A percentile compares a stretch with the other conserved stretches of the same genome.
Conservation (phyloP, 2,888 invertebrate genomes). For the Rhodophaea formosa region DNA sequence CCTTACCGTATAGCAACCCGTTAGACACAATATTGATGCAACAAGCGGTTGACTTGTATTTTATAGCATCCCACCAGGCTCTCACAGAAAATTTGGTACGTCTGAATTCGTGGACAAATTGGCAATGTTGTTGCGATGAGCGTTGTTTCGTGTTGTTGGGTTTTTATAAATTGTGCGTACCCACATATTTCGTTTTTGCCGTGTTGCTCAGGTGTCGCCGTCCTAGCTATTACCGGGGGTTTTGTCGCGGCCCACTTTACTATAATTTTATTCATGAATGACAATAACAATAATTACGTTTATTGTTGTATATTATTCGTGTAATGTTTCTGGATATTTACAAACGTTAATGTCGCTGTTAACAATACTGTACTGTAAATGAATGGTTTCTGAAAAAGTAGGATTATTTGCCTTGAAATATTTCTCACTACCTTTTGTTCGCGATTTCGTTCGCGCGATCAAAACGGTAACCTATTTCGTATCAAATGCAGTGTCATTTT, state of each 20-base stretch:
- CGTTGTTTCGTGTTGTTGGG: conserved; percentile 22
- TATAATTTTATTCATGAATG: conserved; percentile 39
- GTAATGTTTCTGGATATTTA: background rate
- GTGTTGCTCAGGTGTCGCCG: conserved; percentile 38
- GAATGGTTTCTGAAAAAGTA: too few species aligned
- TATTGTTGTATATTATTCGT: background rate
- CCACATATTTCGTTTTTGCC: conserved; percentile 27
- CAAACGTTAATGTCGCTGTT: too few species aligned
- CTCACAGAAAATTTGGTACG: conserved; percentile 19
- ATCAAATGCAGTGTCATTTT: too few species aligned
- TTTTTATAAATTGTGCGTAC: conserved; percentile 18
- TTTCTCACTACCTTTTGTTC: too few species aligned
- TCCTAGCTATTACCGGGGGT: conserved; percentile 36
- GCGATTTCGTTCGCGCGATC: too few species aligned
- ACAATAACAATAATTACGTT: conserved; percentile 20
- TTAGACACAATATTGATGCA: conserved; percentile 26
- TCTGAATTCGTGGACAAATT: conserved; percentile 24
- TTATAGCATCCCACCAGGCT: conserved; percentile 18
- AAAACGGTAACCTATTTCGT: too few species aligned
- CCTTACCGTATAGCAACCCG: conserved; percentile 1
- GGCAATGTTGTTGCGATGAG: conserved; percentile 18
- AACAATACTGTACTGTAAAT: too few species aligned
- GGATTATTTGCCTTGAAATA: too few species aligned
- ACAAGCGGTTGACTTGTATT: conserved; percentile 26
- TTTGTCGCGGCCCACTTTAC: conserved; percentile 29